phyloP scores from a whole-genome alignment of 1,140 invertebrate genomes.

The Tetramorium parvispinum region DNA sequence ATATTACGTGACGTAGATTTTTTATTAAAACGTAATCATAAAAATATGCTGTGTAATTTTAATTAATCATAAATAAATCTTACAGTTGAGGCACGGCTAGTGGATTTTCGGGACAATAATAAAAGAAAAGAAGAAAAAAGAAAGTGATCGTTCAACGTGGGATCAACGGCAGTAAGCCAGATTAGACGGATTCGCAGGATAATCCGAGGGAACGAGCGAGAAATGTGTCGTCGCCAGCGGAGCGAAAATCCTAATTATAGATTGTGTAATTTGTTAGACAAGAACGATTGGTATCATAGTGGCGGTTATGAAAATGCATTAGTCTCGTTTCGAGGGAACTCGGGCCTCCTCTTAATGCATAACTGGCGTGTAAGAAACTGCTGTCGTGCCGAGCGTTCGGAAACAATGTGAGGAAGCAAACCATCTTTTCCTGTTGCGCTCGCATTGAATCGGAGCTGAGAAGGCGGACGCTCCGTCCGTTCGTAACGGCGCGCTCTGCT shows the following conservation, averaged over 20 bases:
- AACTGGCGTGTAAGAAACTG: slow-evolving; percentile 51
- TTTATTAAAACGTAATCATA: neutral
- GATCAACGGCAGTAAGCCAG: neutral
- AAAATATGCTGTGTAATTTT: neutral
- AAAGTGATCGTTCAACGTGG: neutral
- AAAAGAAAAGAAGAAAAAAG: neutral
- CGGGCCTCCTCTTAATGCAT: slow-evolving; percentile 19
- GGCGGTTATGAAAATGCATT: slow-evolving; percentile 56
- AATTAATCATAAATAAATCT: neutral
- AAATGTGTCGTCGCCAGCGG: slow-evolving; percentile 1
- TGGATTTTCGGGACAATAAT: neutral
- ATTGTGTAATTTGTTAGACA: slow-evolving; percentile 59
- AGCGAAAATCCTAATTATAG: slow-evolving; percentile 49
- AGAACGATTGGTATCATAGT: slow-evolving; percentile 40
- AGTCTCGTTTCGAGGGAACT: slow-evolving; percentile 52
- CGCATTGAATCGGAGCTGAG: slow-evolving; percentile 64
- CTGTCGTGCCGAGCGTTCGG: slow-evolving; percentile 62
- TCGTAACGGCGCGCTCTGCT: slow-evolving; percentile 21
- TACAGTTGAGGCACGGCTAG: neutral
- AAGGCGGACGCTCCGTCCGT: slow-evolving; percentile 52
- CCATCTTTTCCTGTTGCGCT: slow-evolving; percentile 76
- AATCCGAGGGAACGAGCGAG: neutral
- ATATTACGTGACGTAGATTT: neutral
- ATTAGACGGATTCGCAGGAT: neutral
- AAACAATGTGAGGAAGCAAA: slow-evolving; percentile 79